Base-by-base conservation (phyloP, 2,797 vertebrate genomes). In the Echeneis naucrates region DNA sequence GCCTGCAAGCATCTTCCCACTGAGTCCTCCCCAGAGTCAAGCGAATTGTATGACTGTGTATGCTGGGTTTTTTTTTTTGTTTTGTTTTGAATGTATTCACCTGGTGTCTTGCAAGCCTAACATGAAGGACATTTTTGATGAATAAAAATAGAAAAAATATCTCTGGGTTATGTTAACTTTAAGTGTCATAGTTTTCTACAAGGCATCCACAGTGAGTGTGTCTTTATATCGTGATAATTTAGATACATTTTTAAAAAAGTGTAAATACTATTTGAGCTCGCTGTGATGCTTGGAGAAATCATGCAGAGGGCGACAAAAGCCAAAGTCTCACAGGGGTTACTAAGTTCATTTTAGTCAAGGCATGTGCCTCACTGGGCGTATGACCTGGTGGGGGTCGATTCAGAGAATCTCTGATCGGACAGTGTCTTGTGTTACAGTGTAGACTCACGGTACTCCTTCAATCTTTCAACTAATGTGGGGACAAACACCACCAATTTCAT, bases 261-360 rank as follows among this genome's bases (percentile, higher is more conserved):
- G 6, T 0, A 7, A 65, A 56, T 68, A 45, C 59, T 56, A 40
- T 27, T 56, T 48, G 4, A 61, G 4, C 74, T 21, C 66, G 17
- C 24, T 47, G 66, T 0, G 4, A 2, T 82, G 13, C 48, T 56
- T 38, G 0, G 21, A 37, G 9, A 57, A 32, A 23, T 74, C 11
- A 89, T 80, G 67, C 40, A 91, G 92, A 64, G 75, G 91, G 91
- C 85, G 88, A 81, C 89, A 90, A 32, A 67, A 14, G 8, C 38
- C 52, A 2, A 56, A 26, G 30, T 74, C 14, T 70, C 9, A 4
- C 0, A 0, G 58, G 50, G 89, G 75, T 91, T 68, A 86, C 11
- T 79, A 73, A 2, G 87, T 92, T 90, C 78, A 80, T 79, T 61
- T 9, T 67, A 73, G 83, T 80, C 68, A 59, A 54, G 81, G 78